phyloP scores from a whole-genome alignment of 2,888 invertebrate genomes.

The Temnothorax unifasciatus region DNA sequence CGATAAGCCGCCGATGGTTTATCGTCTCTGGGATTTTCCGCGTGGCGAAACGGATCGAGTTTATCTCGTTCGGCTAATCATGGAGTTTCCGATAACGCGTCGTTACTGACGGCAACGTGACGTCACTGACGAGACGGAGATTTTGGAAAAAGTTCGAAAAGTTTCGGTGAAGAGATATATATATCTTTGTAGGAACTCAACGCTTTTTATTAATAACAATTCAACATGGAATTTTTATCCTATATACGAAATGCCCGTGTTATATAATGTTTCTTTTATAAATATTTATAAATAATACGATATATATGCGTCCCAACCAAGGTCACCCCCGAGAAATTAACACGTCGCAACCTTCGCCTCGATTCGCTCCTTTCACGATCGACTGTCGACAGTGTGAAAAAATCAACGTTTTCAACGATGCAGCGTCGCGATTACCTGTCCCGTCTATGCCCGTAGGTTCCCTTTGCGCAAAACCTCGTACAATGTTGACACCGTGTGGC shows the following conservation, averaged over 20 bases:
- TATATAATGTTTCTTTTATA: slow-evolving; percentile 81
- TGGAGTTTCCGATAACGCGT: neutral
- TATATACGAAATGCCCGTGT: slow-evolving; percentile 82
- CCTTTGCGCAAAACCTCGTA: neutral
- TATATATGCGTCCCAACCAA: slow-evolving; percentile 67
- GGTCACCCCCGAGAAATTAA: slow-evolving; percentile 58
- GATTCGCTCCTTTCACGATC: slow-evolving; percentile 44
- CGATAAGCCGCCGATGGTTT: slow-evolving; percentile 41
- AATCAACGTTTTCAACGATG: slow-evolving; percentile 32
- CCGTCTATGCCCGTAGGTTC: neutral
- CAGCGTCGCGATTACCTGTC: neutral
- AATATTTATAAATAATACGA: slow-evolving; percentile 83
- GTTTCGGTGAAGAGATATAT: slow-evolving; percentile 69
- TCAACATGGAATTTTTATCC: slow-evolving; percentile 80
- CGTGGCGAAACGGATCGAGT: slow-evolving; percentile 14
- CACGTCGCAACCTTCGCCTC: slow-evolving; percentile 31
- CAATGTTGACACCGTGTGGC: slow-evolving; percentile 3
- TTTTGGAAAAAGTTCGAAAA: slow-evolving; percentile 57
- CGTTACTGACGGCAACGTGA: neutral
- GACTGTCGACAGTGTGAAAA: slow-evolving; percentile 59
- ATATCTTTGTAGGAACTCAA: slow-evolving; percentile 80
- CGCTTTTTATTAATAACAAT: slow-evolving; percentile 82
- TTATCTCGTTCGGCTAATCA: slow-evolving; percentile 3
- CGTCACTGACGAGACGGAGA: slow-evolving; percentile 34
- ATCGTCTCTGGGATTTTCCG: slow-evolving; percentile 32